A percentile compares a stretch with the other conserved stretches of the same genome.
These are phyloP conservation scores for Chloroceryle aenea DNA, from an alignment of 2,113 vertebrate species.

Conservation along the genomic window DNA sequence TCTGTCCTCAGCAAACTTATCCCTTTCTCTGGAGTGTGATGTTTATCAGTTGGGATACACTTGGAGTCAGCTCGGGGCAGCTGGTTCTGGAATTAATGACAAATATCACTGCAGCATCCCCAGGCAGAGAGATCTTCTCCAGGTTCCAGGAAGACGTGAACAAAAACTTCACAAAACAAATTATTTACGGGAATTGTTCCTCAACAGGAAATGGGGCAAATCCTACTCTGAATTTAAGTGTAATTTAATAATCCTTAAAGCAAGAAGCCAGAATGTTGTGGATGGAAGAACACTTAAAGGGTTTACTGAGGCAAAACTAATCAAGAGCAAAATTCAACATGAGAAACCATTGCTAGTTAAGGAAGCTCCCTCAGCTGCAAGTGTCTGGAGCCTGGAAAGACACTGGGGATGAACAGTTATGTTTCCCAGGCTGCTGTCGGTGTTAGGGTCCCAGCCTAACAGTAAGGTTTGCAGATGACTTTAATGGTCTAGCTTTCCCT, in stretches of 20 bases:
- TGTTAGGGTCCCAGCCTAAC: not conserved
- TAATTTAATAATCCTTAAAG: not conserved
- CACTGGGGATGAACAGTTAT: not conserved
- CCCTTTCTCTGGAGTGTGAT: not conserved
- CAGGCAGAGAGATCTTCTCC: not conserved
- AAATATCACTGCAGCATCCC: not conserved
- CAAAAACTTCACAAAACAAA: not conserved
- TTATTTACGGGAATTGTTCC: not conserved
- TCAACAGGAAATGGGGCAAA: not conserved
- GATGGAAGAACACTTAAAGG: not conserved
- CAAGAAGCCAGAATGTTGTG: not conserved
- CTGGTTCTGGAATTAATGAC: not conserved
- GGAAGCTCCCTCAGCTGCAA: not conserved
- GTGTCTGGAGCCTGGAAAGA: not conserved
- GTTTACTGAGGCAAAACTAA: not conserved
- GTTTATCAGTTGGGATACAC: not conserved
- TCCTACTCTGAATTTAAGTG: not conserved
- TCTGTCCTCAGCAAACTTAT: not conserved
- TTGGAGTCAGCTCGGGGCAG: not conserved
- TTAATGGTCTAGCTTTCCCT: not conserved
- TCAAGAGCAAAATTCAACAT: not conserved
- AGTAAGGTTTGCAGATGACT: not conserved
- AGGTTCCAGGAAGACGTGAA: not conserved
- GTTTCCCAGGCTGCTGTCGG: not conserved
- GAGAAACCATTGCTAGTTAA: not conserved